Base-by-base conservation (phyloP, 2,888 invertebrate species). In the Melangyna quadrimaculata region DNA sequence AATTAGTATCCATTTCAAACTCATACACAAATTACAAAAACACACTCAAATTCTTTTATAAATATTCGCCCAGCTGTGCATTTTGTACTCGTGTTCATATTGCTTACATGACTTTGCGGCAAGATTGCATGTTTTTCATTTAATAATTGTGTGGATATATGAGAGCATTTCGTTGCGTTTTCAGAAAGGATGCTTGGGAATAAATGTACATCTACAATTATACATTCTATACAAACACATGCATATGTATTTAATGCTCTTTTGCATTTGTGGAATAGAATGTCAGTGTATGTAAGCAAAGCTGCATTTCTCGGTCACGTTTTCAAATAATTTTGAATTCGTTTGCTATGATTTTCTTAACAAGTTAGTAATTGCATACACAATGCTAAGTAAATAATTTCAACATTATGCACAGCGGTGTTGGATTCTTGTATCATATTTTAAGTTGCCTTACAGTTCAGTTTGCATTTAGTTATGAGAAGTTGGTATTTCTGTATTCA, bases 41-140 rank as follows among this genome's bases (percentile, higher is more conserved):
- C n/a, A 27, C 10, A 7, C 14, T 35, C 12, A 32, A 12, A 32
- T 17, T 24, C 24, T 27, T 61, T 61, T 40, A 24, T 59, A 63
- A 63, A 63, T 63, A 43, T 57, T 32, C 43, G 5, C 27, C 43
- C 43, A 43, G 63, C 24, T 59, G 63, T 63, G 43, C 63, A 45
- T 63, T 63, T 43, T 1, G 32, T 65, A 65, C 45, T 19, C n/a
- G 3, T 29, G 65, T 32, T 65, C 19, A 65, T 45, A 65, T 43
- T 45, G 45, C 61, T 40, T 27, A 63, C 63, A 63, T 40, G 65
- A 32, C 6, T 63, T 63, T 65, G 45, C 14, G 29, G 65, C 29
- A 65, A 45, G 29, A 45, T 29, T 65, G 45, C 45, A 65, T 45
- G 43, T 45, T 65, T 63, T 65, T 40, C 32, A 45, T 45, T 32